Base-by-base conservation (phyloP, 2,888 invertebrate species). In the Troides aeacus region DNA sequence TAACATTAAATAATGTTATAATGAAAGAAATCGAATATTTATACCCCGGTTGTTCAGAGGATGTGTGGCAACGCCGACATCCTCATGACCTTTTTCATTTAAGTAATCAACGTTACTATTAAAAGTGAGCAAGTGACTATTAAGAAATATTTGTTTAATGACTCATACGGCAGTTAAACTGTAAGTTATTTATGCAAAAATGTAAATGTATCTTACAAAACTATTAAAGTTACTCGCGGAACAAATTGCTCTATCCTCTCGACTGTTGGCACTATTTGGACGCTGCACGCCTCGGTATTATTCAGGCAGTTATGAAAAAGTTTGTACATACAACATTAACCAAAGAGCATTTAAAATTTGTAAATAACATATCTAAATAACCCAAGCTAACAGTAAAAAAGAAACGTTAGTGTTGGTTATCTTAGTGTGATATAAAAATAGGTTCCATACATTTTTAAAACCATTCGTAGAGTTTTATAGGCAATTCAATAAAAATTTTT, bases 191-290 rank as follows among this genome's bases (percentile, higher is more conserved):
- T 57, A 15, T 23, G 69, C 62, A 53, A 66, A 70, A 70, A 70
- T 70, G 62, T 56, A 64, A 69, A 69, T 66, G 62, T 62, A 53
- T 61, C 62, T 66, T 66, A 36, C 66, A 70, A 66, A 70, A 66
- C 62, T 15, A 66, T 70, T 66, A 66, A 62, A 62, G 50, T 58
- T 59, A 50, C 50, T 58, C 63, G 57, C 65, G 69, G 61, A 69
- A 69, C 69, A 21, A 65, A 69, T 62, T 69, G 65, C 62, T 65
- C 62, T 56, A 65, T 62, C 50, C 62, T 63, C 50, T 57, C 30
- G 23, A 42, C 61, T 46, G 30, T 58, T 56, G 23, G 57, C 58
- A 50, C 23, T 46, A 66, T 57, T 58, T 66, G 56, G 64, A 53
- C 50, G 46, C 21, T 42, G 18, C 24, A 24, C 46, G 50, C 57